Evolutionary conservation across 2,797 vertebrate genomes (phyloP).

Genomic region (Mus spretus): DNA sequence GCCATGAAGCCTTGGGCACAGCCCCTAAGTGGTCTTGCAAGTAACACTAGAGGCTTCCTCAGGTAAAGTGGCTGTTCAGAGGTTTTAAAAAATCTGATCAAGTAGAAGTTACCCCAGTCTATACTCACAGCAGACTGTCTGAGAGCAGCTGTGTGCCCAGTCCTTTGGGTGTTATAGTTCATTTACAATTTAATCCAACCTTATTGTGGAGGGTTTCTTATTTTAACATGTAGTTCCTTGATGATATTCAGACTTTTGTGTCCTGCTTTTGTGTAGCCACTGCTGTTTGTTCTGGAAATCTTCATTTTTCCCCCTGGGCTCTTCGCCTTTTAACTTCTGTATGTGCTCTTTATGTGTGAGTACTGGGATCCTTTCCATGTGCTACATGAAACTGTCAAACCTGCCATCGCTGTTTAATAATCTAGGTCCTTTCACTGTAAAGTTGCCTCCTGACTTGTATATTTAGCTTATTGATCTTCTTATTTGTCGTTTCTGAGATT

Average conservation of each 20-base stretch:
- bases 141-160: neutral
- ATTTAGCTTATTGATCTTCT: neutral
- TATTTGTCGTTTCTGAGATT: neutral
- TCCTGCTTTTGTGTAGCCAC: neutral
- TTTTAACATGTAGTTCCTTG: neutral
- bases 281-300: neutral
- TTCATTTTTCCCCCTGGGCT: neutral
- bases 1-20: neutral
- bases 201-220: neutral
- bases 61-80: neutral
- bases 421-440: neutral
- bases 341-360: neutral
- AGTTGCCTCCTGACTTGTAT: neutral
- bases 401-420: neutral
- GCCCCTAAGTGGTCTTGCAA: fast-evolving
- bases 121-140: neutral
- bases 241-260: neutral
- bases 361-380: neutral
- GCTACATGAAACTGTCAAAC: neutral
- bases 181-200: neutral
- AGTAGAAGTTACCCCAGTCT: neutral
- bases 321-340: neutral
- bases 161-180: neutral
- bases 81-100: neutral
- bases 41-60: neutral